Evolutionary conservation across 92 coral and sea anemone species (phyloP).

Genomic region (Parazoanthus darwini): DNA sequence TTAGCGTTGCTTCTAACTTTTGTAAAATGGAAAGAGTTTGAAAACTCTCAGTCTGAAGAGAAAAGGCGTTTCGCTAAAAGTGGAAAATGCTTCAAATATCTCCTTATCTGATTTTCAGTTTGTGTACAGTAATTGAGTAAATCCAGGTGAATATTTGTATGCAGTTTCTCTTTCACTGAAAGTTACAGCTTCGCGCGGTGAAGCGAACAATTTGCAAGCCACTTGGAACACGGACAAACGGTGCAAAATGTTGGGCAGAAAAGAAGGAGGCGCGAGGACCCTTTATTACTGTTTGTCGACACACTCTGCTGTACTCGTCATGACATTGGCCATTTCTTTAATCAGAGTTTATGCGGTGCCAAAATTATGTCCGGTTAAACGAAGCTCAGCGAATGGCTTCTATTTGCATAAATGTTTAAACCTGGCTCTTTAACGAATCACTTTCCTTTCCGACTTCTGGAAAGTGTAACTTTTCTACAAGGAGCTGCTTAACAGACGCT

Average conservation of each 20-base stretch:
- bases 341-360: background rate
- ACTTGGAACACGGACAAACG: background rate
- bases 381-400: background rate
- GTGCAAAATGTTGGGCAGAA: background rate
- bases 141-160: no score
- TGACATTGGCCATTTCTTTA: background rate
- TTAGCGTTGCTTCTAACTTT: background rate
- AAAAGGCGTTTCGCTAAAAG: background rate
- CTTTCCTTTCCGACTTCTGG: background rate
- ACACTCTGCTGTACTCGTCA: background rate
- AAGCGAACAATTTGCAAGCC: background rate
- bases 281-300: background rate
- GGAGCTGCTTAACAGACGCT: background rate
- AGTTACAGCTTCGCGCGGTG: background rate
- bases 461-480: background rate
- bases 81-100: background rate
- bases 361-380: background rate
- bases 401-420: background rate
- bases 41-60: background rate
- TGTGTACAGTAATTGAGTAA: no score
- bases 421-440: slow-evolving; percentile 3
- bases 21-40: no score
- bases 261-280: background rate
- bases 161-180: no score
- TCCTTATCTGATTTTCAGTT: no score